Conservation (phyloP, 2,113 vertebrate species). For the Ancistrus triradiatus region DNA sequence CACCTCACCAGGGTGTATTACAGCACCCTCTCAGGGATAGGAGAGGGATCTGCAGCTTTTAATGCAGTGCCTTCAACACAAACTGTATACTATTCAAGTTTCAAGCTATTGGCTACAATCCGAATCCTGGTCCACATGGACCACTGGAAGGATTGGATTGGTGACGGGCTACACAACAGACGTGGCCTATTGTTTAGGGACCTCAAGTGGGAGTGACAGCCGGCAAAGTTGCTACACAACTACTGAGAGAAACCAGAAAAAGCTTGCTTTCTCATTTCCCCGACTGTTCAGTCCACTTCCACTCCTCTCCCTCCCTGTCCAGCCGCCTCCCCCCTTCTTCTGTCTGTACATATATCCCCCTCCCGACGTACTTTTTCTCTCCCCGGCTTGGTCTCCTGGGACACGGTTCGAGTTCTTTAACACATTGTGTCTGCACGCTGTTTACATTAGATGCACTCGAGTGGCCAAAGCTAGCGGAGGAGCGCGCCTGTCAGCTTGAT, state of each 20-base stretch:
- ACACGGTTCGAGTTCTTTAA: slow-evolving; percentile 72
- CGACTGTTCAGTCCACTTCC: slow-evolving; percentile 6
- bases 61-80: too few species aligned
- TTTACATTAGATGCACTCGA: slow-evolving; percentile 86
- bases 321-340: too few species aligned
- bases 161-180: not conserved
- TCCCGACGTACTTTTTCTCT: slow-evolving; percentile 33
- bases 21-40: too few species aligned
- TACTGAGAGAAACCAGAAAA: not conserved
- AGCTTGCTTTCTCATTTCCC: not conserved
- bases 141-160: too few species aligned
- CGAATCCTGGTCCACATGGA: too few species aligned
- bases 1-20: too few species aligned
- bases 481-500: slow-evolving; percentile 91
- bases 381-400: slow-evolving; percentile 58
- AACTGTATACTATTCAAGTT: too few species aligned
- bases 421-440: slow-evolving; percentile 64
- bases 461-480: slow-evolving; percentile 83
- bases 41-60: too few species aligned
- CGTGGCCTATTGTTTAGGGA: not conserved
- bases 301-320: not conserved
- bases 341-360: not conserved
- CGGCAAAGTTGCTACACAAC: not conserved
- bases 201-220: not conserved
- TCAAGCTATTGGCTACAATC: too few species aligned